Conservation (phyloP, 23 tunicate genomes). For the Diplosoma virens region DNA sequence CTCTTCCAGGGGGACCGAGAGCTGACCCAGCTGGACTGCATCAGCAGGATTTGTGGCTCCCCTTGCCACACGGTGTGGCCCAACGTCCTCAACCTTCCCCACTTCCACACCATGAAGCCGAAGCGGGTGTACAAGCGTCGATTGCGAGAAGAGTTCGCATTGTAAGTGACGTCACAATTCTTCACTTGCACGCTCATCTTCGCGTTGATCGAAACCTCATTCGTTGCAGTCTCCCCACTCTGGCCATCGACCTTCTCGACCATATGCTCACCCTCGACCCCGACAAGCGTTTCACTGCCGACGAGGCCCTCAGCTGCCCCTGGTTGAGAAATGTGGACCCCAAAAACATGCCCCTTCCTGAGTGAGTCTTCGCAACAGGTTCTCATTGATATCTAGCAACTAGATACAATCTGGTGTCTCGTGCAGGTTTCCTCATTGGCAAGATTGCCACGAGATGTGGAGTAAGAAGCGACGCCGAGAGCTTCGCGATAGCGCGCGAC, state of each 20-base stretch:
- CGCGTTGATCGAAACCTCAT: too few relatives aligned
- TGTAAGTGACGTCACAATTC: slow-evolving; percentile 34
- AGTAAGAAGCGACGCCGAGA: slow-evolving; percentile 59
- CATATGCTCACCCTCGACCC: slow-evolving; percentile 90
- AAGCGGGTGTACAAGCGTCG: slow-evolving; percentile 73
- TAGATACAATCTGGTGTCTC: background rate
- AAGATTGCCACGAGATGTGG: slow-evolving; percentile 99
- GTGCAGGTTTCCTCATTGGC: slow-evolving; percentile 83
- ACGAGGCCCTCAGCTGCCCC: slow-evolving; percentile 79
- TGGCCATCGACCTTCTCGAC: slow-evolving; percentile 87
- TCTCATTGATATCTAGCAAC: background rate
- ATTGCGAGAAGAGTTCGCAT: slow-evolving; percentile 85
- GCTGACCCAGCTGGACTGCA: slow-evolving; percentile 77
- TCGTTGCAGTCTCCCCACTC: slow-evolving; percentile 61
- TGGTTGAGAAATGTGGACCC: slow-evolving; percentile 87
- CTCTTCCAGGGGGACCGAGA: slow-evolving; percentile 93
- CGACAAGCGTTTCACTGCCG: slow-evolving; percentile 48
- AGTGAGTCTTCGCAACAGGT: slow-evolving; percentile 45
- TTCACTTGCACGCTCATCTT: too few relatives aligned
- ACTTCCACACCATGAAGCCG: slow-evolving; percentile 88
- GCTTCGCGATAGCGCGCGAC: slow-evolving; percentile 49
- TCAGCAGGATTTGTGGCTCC: slow-evolving; percentile 86
- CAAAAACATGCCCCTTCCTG: slow-evolving; percentile 75
- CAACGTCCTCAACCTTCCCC: slow-evolving; percentile 70
- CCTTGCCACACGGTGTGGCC: slow-evolving; percentile 94